These are phyloP conservation scores for Enteromius fasciolatus DNA, from an alignment of 2,797 vertebrate species.

Conservation along the genomic window DNA sequence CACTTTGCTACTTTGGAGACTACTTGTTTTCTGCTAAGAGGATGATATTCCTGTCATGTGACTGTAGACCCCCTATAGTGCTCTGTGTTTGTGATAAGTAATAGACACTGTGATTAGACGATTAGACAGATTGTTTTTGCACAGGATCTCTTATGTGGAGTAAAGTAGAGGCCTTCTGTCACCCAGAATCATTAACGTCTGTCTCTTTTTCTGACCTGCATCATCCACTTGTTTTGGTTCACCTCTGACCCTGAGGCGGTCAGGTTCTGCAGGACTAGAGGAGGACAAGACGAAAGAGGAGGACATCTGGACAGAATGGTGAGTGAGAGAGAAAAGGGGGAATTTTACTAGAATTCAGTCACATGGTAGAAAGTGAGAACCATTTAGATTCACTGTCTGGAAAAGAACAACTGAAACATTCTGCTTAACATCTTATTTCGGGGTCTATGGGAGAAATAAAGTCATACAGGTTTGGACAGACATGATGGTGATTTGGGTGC, in stretches of 20 bases:
- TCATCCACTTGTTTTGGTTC: conserved; percentile 45
- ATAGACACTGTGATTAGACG: conserved; percentile 40
- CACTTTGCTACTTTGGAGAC: neutral
- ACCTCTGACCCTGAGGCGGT: conserved; percentile 47
- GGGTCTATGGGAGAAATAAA: neutral
- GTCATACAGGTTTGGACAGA: neutral
- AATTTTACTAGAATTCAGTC: neutral
- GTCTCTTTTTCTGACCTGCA: neutral
- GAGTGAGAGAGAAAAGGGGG: conserved; percentile 57
- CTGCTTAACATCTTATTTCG: neutral
- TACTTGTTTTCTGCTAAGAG: conserved; percentile 9
- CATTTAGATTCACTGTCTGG: neutral
- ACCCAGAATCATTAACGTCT: conserved; percentile 8
- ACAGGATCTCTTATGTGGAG: conserved; percentile 23
- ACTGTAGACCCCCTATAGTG: conserved; percentile 18
- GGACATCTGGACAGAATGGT: conserved; percentile 60
- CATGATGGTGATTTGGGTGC: neutral
- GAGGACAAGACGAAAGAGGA: conserved; percentile 21
- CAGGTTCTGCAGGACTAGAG: conserved; percentile 51
- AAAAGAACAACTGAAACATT: neutral
- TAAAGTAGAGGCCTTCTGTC: conserved; percentile 3
- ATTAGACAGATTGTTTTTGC: conserved; percentile 54
- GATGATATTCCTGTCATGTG: conserved; percentile 56
- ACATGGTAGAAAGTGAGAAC: neutral
- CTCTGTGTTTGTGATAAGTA: conserved; percentile 24